Percentiles rank a stretch among this genome's conserved stretches.
These are phyloP conservation scores for Ecliptopera silaceata DNA, from an alignment of 2,888 invertebrate species.

Conservation along the genomic window DNA sequence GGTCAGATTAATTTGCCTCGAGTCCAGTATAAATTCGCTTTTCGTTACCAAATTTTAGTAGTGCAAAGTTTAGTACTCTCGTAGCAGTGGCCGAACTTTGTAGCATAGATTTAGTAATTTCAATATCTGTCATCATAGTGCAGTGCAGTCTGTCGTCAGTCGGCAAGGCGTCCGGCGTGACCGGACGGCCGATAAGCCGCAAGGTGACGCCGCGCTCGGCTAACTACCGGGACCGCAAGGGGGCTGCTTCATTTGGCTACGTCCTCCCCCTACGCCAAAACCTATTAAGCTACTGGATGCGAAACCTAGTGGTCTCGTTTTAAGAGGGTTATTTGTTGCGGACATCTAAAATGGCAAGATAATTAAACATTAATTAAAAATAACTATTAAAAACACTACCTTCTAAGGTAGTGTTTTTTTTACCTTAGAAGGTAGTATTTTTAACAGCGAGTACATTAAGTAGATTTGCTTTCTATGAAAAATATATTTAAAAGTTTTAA, in stretches of 20 bases:
- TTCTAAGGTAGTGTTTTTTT: no score
- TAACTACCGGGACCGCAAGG: conserved; percentile 55
- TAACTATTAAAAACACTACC: no score
- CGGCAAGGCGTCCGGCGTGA: conserved; percentile 47
- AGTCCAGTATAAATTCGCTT: no score
- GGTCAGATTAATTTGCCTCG: no score
- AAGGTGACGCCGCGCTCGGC: conserved; percentile 60
- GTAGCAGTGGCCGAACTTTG: conserved; percentile 22
- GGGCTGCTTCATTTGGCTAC: conserved; percentile 52
- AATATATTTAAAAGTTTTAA: no score
- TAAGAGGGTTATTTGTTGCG: background rate
- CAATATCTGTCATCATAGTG: conserved; percentile 36
- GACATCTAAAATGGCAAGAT: background rate
- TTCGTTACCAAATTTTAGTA: no score
- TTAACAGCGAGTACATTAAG: no score
- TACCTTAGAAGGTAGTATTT: no score
- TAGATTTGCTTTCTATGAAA: no score
- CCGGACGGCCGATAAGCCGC: conserved; percentile 69
- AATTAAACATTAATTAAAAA: no score
- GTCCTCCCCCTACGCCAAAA: conserved; percentile 39
- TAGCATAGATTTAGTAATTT: conserved; percentile 41
- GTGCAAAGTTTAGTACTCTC: background rate
- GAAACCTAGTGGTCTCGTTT: background rate
- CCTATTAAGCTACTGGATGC: conserved; percentile 15
- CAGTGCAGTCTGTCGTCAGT: conserved; percentile 41